Base-by-base conservation (phyloP, 2,797 vertebrate genomes). In the Brachyrhaphis roseni region DNA sequence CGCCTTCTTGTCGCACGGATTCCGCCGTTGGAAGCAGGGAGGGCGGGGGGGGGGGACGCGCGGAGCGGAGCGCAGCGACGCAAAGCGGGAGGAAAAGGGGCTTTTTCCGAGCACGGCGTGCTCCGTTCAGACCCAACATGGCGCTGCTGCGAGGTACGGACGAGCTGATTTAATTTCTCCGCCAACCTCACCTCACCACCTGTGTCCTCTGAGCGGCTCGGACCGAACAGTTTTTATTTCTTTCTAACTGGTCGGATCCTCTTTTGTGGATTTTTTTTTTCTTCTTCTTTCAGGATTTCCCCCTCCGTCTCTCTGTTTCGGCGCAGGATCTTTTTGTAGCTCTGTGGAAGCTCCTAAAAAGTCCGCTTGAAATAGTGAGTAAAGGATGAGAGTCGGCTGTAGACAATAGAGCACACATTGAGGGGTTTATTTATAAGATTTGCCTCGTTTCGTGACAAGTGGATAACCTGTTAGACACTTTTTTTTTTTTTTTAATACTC, bases 101-200 rank as follows among this genome's bases (percentile, higher is more conserved):
- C 85, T 91, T 91, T 93, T 94, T 93, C 87, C 87, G 88, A 93
- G 92, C 88, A 91, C 94, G 94, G 94, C 94, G 93, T 94, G 95
- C 93, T 95, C 92, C 91, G 93, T 87, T 91, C 74, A 88, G 91
- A 94, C 90, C 92, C 94, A 95, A 95, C 93, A 96, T 95, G 95
- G 95, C 95, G 95, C 95, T 95, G 92, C 94, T 93, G 93, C 90
- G 92, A 92, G 92, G 90, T 91, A 92, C 93, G 88, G 88, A 89
- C 88, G 90, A 93, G 93, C 94, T 93, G 92, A 92, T 90, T 92
- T 93, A 92, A 94, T 92, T 93, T 90, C 88, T 87, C 89, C 81
- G 86, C 86, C 88, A 92, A 89, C 91, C 90, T 91, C 91, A 92
- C 90, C 90, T 92, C 92, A 80, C 90, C 92, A 94, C 93, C 92